Evolutionary conservation across 1,140 invertebrate species (phyloP), one percentile per base, ranked within the genome.

Genomic region (Micrasema minimum): DNA sequence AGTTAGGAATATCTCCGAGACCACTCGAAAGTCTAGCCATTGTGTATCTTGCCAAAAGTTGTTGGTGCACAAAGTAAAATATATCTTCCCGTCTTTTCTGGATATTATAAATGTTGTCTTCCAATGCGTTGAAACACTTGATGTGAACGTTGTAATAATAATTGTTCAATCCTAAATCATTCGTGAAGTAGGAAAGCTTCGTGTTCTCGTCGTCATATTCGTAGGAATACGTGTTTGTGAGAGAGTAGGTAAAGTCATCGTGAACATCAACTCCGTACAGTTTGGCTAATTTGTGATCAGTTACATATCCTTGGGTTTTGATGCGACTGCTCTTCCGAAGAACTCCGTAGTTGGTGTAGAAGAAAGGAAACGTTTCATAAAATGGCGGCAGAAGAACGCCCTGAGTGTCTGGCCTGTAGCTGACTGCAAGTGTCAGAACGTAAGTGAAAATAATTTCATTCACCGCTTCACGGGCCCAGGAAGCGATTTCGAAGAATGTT

Each of bases 81-180:
- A 80, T 77, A 80, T 91, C 90, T 45, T 90, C 90, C 51, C 89
- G 86, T 48, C 82, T 80, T 53, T 87, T 82, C 66, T 87, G n/a
- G n/a, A n/a, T n/a, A n/a, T n/a, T n/a, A n/a, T n/a, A n/a, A n/a
- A n/a, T n/a, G n/a, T n/a, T n/a, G n/a, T n/a, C n/a, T n/a, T n/a
- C n/a, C n/a, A n/a, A n/a, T n/a, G n/a, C n/a, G n/a, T n/a, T n/a
- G n/a, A n/a, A n/a, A n/a, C n/a, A n/a, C n/a, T n/a, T n/a, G n/a
- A 86, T 78, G 72, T 91, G 88, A 83, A 88, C 86, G 79, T 91
- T 89, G 80, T 87, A 90, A 82, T 92, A 90, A 79, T 85, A 91
- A 6, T 87, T 78, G 80, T 92, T 93, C 57, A n/a, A n/a, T n/a
- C n/a, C n/a, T n/a, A n/a, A n/a, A 77, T 92, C 91, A 76, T 93